Evolutionary conservation across 2,113 vertebrate genomes (phyloP).

Genomic region (Ailuropoda melanoleuca): DNA sequence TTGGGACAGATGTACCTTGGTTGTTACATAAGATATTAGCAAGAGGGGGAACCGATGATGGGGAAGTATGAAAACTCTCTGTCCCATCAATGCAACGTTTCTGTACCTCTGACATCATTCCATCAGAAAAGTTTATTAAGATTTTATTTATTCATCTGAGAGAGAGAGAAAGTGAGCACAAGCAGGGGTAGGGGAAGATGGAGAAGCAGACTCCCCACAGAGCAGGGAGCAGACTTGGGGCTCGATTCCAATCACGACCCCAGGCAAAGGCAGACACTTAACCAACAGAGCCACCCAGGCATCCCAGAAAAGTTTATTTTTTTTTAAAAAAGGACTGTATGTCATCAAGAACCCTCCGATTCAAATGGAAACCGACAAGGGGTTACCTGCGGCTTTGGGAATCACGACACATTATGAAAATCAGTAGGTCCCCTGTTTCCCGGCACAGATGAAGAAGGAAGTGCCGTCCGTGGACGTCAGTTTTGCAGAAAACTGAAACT

Average conservation of each 20-base stretch:
- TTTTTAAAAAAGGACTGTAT: neutral
- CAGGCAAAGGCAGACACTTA: too few species aligned
- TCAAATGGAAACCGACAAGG: neutral
- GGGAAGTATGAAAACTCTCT: neutral
- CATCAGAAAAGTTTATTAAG: neutral
- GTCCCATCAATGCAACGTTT: neutral
- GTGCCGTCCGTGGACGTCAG: fast-evolving
- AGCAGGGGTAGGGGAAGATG: too few species aligned
- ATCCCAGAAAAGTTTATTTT: neutral
- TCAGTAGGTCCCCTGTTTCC: neutral
- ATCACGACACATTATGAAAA: neutral
- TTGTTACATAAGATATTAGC: neutral
- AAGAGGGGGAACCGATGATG: neutral
- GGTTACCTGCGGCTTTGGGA: neutral
- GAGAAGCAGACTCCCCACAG: too few species aligned
- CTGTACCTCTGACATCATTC: neutral
- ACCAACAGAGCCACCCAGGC: too few species aligned
- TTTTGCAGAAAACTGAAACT: slow-evolving; percentile 36
- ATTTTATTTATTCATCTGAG: too few species aligned
- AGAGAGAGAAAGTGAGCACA: too few species aligned
- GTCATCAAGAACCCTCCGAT: neutral
- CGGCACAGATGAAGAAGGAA: neutral
- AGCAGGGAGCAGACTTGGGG: too few species aligned
- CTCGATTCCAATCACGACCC: too few species aligned
- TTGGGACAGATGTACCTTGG: neutral